Base-by-base conservation (phyloP, 2,888 invertebrate species). In the Drosophila maculinotata region DNA sequence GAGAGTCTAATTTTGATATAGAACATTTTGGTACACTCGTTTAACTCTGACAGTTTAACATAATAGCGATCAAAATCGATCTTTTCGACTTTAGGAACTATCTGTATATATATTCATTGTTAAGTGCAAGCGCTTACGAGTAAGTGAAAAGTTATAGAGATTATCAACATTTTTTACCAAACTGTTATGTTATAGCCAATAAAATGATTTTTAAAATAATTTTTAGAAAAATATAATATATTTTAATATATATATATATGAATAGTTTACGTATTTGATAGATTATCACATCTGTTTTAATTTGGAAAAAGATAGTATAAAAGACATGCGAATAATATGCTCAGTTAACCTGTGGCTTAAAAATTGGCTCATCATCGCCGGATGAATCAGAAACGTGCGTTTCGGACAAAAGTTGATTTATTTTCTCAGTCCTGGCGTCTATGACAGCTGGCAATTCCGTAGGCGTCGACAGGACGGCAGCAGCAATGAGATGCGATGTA, bases 1-100 rank as follows among this genome's bases (percentile, higher is more conserved):
- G 9, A 6, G 47, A 30, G 23, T 7, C 20, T 20, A 33, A 30
- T 12, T 31, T 33, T 3, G 56, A 73, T 28, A 64, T 79, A n/a
- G 44, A 79, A 15, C 56, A 79, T 20, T 56, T 79, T 42, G 79
- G 80, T 4, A 79, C 79, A 31, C 80, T 79, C 0, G 79, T 79
- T 8, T 79, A 60, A 36, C 6, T 38, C 23, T n/a, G 42, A 14
- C 14, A 17, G 12, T 28, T 26, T 14, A 6, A 2, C 4, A 9
- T 9, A 1, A 5, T 41, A 14, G n/a, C 25, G 10, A 33, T 9
- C n/a, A 15, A 42, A 42, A 26, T 12, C 8, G n/a, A n/a, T n/a
- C n/a, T n/a, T 20, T 2, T 20, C 20, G 20, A 20, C 20, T 15
- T 56, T 31, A 41, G 41, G 23, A 25, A 25, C 47, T 23, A 15